phyloP scores from a whole-genome alignment of 2,797 vertebrate genomes.

The Schizopygopsis malacanthus region DNA sequence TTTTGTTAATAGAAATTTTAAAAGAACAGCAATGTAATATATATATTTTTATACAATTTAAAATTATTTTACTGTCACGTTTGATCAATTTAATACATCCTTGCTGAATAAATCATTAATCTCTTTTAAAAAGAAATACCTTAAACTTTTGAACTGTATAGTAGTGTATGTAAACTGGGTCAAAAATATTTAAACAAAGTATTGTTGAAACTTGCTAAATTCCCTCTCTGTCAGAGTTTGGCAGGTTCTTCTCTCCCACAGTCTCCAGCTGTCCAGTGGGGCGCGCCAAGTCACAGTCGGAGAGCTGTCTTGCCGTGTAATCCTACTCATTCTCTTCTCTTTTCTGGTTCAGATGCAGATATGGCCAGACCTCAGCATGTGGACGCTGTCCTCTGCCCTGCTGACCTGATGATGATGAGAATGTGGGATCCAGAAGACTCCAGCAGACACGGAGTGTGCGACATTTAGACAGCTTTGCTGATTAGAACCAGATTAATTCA shows the following conservation, averaged over 20 bases:
- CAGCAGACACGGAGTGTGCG: conserved; percentile 62
- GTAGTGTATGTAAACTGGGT: not conserved
- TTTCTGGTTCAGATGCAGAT: conserved; percentile 78
- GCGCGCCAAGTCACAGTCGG: conserved; percentile 97
- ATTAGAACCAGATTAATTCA: not conserved
- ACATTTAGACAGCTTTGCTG: not conserved
- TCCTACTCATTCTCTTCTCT: conserved; percentile 70
- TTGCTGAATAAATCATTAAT: too few relatives aligned
- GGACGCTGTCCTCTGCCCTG: conserved; percentile 83
- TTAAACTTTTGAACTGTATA: not conserved
- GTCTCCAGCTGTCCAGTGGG: conserved; percentile 94
- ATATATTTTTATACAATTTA: too few relatives aligned
- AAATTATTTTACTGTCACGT: not conserved
- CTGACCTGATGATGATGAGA: conserved; percentile 79
- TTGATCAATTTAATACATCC: not conserved
- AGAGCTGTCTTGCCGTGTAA: conserved; percentile 85
- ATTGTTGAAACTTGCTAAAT: conserved; percentile 14
- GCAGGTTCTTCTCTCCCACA: conserved; percentile 83
- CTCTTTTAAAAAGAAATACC: not conserved
- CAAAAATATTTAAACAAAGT: not conserved
- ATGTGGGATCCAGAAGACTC: conserved; percentile 82
- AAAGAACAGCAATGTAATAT: too few relatives aligned
- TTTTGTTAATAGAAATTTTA: not conserved
- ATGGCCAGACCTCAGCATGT: conserved; percentile 88
- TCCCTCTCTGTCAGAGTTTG: conserved; percentile 76